Conservation (phyloP, 2,113 vertebrate species). For the Podarcis muralis region DNA sequence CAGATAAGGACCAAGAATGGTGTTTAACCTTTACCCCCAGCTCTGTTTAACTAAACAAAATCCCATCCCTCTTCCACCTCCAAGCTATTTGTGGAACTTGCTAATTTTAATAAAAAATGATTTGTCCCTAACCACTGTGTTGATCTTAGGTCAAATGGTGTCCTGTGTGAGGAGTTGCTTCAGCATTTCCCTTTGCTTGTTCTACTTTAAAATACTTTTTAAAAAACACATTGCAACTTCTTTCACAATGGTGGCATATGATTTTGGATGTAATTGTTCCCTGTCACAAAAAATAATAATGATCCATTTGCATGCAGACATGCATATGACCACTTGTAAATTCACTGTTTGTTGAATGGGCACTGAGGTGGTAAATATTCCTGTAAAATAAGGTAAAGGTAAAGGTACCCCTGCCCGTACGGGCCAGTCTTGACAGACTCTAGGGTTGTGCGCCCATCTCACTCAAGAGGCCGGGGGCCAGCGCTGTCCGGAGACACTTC, state of each 20-base stretch:
- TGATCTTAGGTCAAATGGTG: neutral
- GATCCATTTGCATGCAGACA: neutral
- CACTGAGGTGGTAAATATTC: neutral
- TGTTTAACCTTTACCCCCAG: neutral
- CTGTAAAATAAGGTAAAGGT: neutral
- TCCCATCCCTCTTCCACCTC: neutral
- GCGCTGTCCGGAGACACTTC: too few species aligned
- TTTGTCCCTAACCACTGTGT: neutral
- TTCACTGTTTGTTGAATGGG: neutral
- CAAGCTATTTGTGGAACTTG: neutral
- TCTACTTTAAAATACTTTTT: neutral
- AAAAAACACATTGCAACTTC: neutral
- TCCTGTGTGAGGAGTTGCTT: neutral
- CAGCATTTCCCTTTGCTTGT: neutral
- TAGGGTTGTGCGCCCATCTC: too few species aligned
- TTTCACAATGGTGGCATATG: neutral
- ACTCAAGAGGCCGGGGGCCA: too few species aligned
- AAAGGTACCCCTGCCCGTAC: too few species aligned
- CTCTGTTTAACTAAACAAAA: neutral
- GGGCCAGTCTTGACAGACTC: too few species aligned
- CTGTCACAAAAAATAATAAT: too few species aligned
- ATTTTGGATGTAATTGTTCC: neutral
- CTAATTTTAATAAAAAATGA: neutral
- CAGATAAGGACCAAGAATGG: too few species aligned
- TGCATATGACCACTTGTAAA: neutral